phyloP scores from a whole-genome alignment of 1,140 invertebrate species.

The Leptopilina clavipes region DNA sequence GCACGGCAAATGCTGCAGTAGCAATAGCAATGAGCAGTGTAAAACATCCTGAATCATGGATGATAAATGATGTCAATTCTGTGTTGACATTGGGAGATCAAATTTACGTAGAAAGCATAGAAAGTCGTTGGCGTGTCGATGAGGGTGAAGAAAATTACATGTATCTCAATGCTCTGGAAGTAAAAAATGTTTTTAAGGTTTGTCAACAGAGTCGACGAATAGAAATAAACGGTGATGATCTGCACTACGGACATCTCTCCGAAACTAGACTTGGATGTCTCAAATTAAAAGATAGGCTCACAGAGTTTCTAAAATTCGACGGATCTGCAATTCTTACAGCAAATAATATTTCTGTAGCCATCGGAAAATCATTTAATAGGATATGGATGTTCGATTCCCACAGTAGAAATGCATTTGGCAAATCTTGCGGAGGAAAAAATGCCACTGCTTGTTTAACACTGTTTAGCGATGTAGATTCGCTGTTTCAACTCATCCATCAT shows the following conservation, averaged over 20 bases:
- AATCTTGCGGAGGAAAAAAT: not conserved
- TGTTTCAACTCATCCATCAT: not conserved
- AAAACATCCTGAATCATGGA: not conserved
- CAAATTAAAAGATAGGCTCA: not conserved
- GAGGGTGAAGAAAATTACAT: not conserved
- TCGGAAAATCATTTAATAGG: not conserved
- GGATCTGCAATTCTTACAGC: not conserved
- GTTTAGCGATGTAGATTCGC: not conserved
- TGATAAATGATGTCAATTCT: not conserved
- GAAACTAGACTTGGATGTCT: not conserved
- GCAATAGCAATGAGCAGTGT: not conserved
- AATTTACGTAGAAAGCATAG: not conserved
- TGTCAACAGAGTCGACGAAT: not conserved
- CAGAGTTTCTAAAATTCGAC: not conserved
- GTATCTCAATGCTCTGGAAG: not conserved
- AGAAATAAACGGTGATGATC: not conserved
- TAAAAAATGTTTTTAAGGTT: not conserved
- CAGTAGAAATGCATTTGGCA: not conserved
- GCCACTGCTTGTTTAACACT: not conserved
- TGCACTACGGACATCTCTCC: not conserved
- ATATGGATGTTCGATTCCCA: constrained; percentile 5
- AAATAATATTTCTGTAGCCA: not conserved
- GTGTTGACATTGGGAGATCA: not conserved
- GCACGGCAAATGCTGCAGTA: too few species aligned
- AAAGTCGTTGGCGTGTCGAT: not conserved